Conservation (phyloP, 2,888 invertebrate species). For the Pimpla rufipes region DNA sequence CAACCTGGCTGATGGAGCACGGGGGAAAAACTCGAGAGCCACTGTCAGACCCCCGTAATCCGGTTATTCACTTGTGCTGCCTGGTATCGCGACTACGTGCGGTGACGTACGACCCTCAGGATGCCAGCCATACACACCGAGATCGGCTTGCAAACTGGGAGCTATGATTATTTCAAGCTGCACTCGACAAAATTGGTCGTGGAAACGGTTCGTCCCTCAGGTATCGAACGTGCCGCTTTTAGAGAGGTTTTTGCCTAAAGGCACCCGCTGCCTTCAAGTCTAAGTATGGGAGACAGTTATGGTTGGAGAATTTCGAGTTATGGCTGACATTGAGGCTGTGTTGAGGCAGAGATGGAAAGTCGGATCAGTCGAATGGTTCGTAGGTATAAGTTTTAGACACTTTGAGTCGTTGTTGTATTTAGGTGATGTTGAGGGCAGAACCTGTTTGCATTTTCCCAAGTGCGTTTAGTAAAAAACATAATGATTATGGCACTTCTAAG, state of each 20-base stretch:
- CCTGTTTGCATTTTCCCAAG: too few species aligned
- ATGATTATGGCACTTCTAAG: too few species aligned
- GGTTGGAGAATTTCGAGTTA: not conserved
- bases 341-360: not conserved
- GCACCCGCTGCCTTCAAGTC: too few species aligned
- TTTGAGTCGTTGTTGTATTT: too few species aligned
- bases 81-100: conserved; percentile 32
- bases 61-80: not conserved
- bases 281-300: not conserved
- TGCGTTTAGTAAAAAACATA: too few species aligned
- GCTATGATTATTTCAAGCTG: conserved; percentile 83
- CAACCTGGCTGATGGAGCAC: not conserved
- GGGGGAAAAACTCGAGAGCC: not conserved
- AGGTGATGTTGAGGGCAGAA: too few species aligned
- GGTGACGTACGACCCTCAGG: conserved; percentile 4
- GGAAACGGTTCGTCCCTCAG: not conserved
- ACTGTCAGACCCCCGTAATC: not conserved
- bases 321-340: not conserved
- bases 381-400: too few species aligned
- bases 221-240: not conserved
- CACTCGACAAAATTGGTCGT: conserved; percentile 83
- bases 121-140: not conserved
- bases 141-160: conserved; percentile 13
- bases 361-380: too few species aligned
- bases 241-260: not conserved